Percentiles rank a stretch among this genome's conserved stretches.
Evolutionary conservation across 2,113 vertebrate species (phyloP).

Genomic region (Malurus alboscapulatus): DNA sequence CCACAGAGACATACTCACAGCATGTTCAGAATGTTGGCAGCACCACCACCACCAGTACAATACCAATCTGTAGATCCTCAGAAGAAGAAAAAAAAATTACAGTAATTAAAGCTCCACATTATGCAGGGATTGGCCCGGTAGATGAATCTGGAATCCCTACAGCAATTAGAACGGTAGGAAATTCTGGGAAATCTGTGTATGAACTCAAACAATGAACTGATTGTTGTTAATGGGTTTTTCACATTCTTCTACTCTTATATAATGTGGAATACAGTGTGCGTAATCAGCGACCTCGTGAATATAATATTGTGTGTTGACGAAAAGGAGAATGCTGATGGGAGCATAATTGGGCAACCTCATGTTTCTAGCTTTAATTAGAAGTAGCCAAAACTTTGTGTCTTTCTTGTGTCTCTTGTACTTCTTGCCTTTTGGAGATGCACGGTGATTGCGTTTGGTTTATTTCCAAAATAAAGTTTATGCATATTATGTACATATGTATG

Average conservation of each 20-base stretch:
- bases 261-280: constrained; percentile 49
- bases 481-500: background rate
- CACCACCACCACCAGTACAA: constrained; percentile 73
- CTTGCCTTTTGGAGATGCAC: background rate
- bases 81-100: constrained; percentile 94
- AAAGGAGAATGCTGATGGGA: constrained; percentile 12
- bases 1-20: constrained; percentile 77
- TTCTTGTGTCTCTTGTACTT: background rate
- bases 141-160: constrained; percentile 95
- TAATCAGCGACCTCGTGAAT: constrained; percentile 59
- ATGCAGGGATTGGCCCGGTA: constrained; percentile 92
- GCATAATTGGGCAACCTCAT: constrained; percentile 35
- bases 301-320: constrained; percentile 45
- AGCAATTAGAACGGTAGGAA: constrained; percentile 93
- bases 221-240: constrained; percentile 66
- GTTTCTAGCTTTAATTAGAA: constrained; percentile 56
- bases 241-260: constrained; percentile 70
- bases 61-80: constrained; percentile 90
- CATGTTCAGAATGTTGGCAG: constrained; percentile 80
- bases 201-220: constrained; percentile 68
- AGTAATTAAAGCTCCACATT: constrained; percentile 93
- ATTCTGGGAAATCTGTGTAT: constrained; percentile 39
- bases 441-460: background rate
- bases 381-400: constrained; percentile 6
- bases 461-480: background rate